A percentile compares a stretch with the other conserved stretches of the same genome.
Evolutionary conservation across 2,797 vertebrate genomes (phyloP).

Genomic region (Pseudochirops corinnae): DNA sequence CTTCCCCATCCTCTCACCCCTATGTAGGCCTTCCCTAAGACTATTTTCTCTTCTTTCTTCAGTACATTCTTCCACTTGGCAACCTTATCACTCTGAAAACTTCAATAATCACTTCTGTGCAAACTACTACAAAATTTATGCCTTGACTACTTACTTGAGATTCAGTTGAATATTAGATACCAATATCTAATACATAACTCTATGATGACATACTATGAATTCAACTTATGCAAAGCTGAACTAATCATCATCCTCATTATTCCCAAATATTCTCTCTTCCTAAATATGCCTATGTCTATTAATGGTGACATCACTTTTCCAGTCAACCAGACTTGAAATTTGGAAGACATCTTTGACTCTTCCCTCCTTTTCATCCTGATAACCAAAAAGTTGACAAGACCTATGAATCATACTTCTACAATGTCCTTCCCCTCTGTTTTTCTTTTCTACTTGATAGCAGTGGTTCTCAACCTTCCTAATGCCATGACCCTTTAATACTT

Average conservation of each 20-base stretch:
- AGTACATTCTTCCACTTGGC: no score
- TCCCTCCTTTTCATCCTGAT: no score
- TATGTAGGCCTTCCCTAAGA: not conserved
- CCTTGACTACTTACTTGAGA: not conserved
- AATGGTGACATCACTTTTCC: not conserved
- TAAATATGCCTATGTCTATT: not conserved
- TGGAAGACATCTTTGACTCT: not conserved
- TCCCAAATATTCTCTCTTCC: not conserved
- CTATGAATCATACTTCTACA: no score
- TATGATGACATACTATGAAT: not conserved
- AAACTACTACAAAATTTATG: not conserved
- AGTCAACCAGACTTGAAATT: not conserved
- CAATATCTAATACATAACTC: not conserved
- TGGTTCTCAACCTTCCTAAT: no score
- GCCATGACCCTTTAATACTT: no score
- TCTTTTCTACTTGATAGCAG: no score
- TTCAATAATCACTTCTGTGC: not conserved
- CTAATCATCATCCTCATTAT: not conserved
- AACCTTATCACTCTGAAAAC: not conserved
- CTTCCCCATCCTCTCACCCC: not conserved
- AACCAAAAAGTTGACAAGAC: no score
- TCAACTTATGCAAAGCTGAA: not conserved
- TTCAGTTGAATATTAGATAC: not conserved
- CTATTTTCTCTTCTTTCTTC: not conserved
- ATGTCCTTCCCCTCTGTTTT: no score